Conservation (phyloP, 2,113 vertebrate species). For the Nannobrachium achirus region DNA sequence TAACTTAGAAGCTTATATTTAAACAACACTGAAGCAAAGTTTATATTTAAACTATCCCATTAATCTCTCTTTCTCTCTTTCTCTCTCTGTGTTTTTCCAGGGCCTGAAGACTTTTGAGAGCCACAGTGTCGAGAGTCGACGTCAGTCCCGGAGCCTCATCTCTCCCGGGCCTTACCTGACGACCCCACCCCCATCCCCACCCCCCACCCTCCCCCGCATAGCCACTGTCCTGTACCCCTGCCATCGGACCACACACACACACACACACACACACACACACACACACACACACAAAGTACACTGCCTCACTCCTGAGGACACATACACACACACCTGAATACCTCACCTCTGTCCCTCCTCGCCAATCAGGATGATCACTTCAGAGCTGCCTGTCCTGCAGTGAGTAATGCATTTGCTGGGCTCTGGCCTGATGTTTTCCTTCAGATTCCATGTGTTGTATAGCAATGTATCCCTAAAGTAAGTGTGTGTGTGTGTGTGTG, state of each 20-base stretch:
- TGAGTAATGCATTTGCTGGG: constrained; percentile 77
- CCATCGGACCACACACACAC: constrained; percentile 23
- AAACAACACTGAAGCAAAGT: too few species aligned
- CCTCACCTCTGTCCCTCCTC: constrained; percentile 25
- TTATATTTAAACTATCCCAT: too few species aligned
- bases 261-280: constrained; percentile 15
- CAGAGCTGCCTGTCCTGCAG: constrained; percentile 95
- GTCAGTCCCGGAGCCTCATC: constrained; percentile 50
- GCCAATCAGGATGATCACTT: constrained; percentile 90
- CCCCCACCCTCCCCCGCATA: constrained; percentile 15
- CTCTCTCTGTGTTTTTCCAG: constrained; percentile 27
- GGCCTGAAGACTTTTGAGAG: constrained; percentile 59
- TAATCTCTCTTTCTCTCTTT: too few species aligned
- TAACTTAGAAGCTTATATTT: too few species aligned
- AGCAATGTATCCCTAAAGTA: too few species aligned
- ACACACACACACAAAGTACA: constrained; percentile 3
- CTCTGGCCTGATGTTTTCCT: neutral
- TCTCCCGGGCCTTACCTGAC: constrained; percentile 31
- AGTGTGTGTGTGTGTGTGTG: neutral
- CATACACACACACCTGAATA: constrained; percentile 16
- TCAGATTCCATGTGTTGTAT: neutral
- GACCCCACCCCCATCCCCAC: neutral
- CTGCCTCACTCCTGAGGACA: constrained; percentile 28
- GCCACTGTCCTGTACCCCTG: constrained; percentile 4
- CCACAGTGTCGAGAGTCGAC: constrained; percentile 22